Evolutionary conservation across 1,140 invertebrate genomes (phyloP).

Genomic region (Drosophila hydei): DNA sequence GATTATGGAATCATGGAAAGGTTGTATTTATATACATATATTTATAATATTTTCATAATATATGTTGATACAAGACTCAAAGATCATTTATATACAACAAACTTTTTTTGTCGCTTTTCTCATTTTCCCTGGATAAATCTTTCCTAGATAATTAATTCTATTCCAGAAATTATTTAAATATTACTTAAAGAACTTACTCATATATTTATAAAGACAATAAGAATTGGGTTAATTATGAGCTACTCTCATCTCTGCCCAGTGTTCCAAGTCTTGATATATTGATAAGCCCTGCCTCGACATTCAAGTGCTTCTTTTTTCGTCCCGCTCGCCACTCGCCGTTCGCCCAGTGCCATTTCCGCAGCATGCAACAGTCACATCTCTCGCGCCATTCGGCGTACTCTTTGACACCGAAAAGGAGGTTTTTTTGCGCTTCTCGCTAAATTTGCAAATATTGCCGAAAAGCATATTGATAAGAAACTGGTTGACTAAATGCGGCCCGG

Average conservation of each 20-base stretch:
- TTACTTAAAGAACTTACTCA: too few relatives aligned
- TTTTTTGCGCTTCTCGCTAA: constrained; percentile 1
- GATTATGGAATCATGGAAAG: too few relatives aligned
- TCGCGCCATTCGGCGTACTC: constrained; percentile 32
- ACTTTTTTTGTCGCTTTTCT: too few relatives aligned
- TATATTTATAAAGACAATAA: neutral
- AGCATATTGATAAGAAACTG: constrained; percentile 68
- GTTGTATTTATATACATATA: too few relatives aligned
- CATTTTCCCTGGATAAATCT: too few relatives aligned
- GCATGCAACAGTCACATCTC: constrained; percentile 1
- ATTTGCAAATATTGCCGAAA: constrained; percentile 23
- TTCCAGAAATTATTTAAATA: too few relatives aligned
- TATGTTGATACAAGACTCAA: too few relatives aligned
- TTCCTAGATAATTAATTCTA: too few relatives aligned
- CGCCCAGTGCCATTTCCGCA: neutral
- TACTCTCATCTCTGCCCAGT: neutral
- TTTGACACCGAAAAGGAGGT: constrained; percentile 52
- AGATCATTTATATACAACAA: too few relatives aligned
- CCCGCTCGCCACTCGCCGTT: constrained; percentile 10
- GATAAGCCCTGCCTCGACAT: neutral
- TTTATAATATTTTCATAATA: too few relatives aligned
- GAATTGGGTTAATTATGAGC: neutral
- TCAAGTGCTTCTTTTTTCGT: neutral
- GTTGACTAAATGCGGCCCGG: constrained; percentile 78
- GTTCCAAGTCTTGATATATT: constrained; percentile 23